Base-by-base conservation (phyloP, 2,113 vertebrate genomes). In the Rissa tridactyla region DNA sequence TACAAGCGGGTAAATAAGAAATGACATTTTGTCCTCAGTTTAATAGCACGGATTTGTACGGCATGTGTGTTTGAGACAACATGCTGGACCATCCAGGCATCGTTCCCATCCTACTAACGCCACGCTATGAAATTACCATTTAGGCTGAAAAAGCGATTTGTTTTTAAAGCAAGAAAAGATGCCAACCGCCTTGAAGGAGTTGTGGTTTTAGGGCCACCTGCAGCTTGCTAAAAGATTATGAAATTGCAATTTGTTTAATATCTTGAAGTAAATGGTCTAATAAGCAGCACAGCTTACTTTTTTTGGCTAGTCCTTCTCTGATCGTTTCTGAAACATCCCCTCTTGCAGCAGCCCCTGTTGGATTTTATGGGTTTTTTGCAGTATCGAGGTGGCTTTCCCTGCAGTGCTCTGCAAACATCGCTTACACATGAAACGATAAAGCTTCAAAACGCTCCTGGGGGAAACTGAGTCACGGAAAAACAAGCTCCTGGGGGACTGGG, bases 401-500 rank as follows among this genome's bases (percentile, higher is more conserved):
- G 20, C 64, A 2, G 20, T 27, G 46, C 85, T 73, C 72, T 34
- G 47, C 44, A 32, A 69, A 54, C 27, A 14, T 11, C 0, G 0
- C 57, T 82, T 17, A 42, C 18, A 38, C 64, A 13, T 1, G 32
- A 13, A 86, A 78, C 0, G 14, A 80, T 73, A 89, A 80, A 91
- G 42, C 82, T 80, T 46, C 90, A 32, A 13, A 69, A 27, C 0
- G 1, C 42, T 92, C 75, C 85, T 46, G n/a, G 34, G 58, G 75
- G 82, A 95, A 97, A 95, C 81, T 85, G 91, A 91, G 94, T 92
- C 84, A 95, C 19, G 0, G 78, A 51, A 84, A 72, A 89, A 72
- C 55, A 36, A 69, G 62, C 84, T 94, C 44, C 70, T 61, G 54
- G 61, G 58, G 86, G 73, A 89, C 16, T 22, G 65, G 77, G 86